Base-by-base conservation (phyloP, 2,113 vertebrate genomes). In the Megaleporinus macrocephalus region DNA sequence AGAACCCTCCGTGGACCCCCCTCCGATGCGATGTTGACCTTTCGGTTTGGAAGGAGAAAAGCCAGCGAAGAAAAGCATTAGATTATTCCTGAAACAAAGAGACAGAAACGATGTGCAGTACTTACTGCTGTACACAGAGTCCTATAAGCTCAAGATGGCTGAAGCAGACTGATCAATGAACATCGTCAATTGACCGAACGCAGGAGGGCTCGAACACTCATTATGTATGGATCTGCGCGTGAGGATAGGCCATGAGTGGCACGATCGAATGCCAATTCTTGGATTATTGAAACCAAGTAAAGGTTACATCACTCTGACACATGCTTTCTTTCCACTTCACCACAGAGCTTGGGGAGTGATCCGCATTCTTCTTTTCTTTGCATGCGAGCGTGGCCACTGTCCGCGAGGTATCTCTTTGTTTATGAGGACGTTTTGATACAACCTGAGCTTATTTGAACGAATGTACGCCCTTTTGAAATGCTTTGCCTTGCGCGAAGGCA, bases 11-110 rank as follows among this genome's bases (percentile, higher is more conserved):
- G 36, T 24, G 5, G 22, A n/a, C 15, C 15, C n/a, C 16, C 13
- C n/a, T 20, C 30, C 73, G 10, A 27, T 9, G 55, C 77, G 16
- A 18, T 36, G 11, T 26, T 79, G 69, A 80, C 36, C 26, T 63
- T 63, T 33, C 13, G 6, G 13, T 33, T 49, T 47, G 20, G 22
- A 69, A 44, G 73, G 13, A 26, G 15, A 80, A n/a, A n/a, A 53
- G n/a, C 36, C 47, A 51, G 69, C 11, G 65, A 59, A 18, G 51
- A 30, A 65, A 87, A 71, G 71, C 51, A 63, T 69, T 76, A 76
- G 41, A 27, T 20, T 6, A 13, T 14, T n/a, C 53, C 33, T 9
- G 49, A 68, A 36, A 33, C 30, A 36, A 16, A 65, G n/a, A 71
- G 65, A 61, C 51, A 29, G 77, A 59, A 47, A 3, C 2, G 47